phyloP scores from a whole-genome alignment of 2,888 invertebrate genomes.

The Octonoba sinensis region DNA sequence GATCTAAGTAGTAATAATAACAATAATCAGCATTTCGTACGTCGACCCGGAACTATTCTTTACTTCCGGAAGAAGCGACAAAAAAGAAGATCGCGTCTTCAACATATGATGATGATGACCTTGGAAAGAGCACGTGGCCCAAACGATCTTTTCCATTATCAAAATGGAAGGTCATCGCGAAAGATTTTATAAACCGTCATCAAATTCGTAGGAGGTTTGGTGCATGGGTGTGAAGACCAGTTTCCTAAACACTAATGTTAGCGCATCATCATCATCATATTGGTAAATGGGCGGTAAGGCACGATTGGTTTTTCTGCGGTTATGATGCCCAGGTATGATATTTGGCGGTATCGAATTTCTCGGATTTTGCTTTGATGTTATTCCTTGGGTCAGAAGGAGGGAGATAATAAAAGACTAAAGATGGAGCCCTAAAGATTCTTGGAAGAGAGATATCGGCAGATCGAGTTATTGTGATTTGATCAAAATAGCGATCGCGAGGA shows the following conservation, averaged over 20 bases:
- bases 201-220: not conserved
- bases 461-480: slow-evolving; percentile 7
- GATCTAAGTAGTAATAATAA: too few relatives aligned
- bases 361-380: too few relatives aligned
- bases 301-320: slow-evolving; percentile 28
- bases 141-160: slow-evolving; percentile 52
- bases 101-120: slow-evolving; percentile 49
- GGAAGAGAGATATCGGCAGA: not conserved
- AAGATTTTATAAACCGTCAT: slow-evolving; percentile 24
- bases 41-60: slow-evolving; percentile 54
- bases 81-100: slow-evolving; percentile 15
- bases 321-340: slow-evolving; percentile 6
- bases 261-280: slow-evolving; percentile 53
- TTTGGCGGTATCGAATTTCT: not conserved
- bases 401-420: slow-evolving; percentile 31
- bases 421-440: too few relatives aligned
- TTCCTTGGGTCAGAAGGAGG: slow-evolving; percentile 20
- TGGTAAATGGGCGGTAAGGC: slow-evolving; percentile 39
- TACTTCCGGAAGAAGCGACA: slow-evolving; percentile 38
- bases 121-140: slow-evolving; percentile 45
- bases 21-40: not conserved
- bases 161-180: slow-evolving; percentile 46
- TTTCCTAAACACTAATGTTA: slow-evolving; percentile 46
- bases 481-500: slow-evolving; percentile 15
- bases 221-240: slow-evolving; percentile 26